A percentile compares a stretch with the other conserved stretches of the same genome.
Conservation (phyloP, 2,888 invertebrate species). For the Hyppa rectilinea region DNA sequence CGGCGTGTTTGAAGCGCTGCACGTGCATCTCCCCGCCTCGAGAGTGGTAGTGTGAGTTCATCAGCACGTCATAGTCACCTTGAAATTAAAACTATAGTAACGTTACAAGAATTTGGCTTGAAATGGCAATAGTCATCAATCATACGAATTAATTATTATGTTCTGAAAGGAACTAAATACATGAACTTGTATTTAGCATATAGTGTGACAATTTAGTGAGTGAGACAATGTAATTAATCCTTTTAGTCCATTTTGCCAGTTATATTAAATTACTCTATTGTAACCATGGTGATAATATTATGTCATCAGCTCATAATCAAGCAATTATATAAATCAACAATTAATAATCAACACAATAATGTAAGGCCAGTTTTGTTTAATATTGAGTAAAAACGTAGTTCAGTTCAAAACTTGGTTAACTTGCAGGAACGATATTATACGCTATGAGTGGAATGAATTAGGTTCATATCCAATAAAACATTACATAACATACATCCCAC, state of each 20-base stretch:
- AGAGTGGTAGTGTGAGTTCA: constrained; percentile 86
- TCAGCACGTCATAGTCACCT: constrained; percentile 88
- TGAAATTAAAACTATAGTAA: constrained; percentile 59
- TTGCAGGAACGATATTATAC: background rate
- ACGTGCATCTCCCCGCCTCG: constrained; percentile 87
- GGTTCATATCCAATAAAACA: background rate
- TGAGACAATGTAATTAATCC: background rate
- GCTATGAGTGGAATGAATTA: background rate
- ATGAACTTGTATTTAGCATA: background rate
- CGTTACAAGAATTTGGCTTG: background rate
- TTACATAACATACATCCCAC: background rate
- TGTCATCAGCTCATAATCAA: background rate
- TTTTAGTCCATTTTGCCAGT: background rate
- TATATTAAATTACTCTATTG: background rate
- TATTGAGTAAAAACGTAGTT: background rate
- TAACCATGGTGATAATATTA: background rate
- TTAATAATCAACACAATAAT: background rate
- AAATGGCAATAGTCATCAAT: background rate
- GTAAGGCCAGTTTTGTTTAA: background rate
- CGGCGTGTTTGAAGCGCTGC: constrained; percentile 85
- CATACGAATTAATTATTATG: background rate
- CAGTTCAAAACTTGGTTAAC: background rate
- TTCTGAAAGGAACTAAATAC: background rate
- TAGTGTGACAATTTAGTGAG: background rate
- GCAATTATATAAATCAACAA: background rate